phyloP scores from a whole-genome alignment of 2,113 vertebrate species.

The Tichodroma muraria region DNA sequence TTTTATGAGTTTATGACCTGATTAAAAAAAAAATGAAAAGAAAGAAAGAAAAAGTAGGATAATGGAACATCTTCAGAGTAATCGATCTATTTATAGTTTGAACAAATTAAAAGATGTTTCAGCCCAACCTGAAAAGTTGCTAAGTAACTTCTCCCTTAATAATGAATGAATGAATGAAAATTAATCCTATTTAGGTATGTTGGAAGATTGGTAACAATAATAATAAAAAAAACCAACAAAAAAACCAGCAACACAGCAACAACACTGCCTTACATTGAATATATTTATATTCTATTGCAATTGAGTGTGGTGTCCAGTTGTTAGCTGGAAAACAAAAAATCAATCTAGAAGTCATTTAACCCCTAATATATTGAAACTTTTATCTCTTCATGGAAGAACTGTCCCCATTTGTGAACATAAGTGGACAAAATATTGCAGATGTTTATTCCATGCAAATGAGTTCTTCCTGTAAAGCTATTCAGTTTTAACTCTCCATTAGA shows the following conservation, averaged over 20 bases:
- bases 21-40: not conserved
- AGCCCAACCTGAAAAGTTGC: not conserved
- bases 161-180: not conserved
- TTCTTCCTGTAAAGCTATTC: not conserved
- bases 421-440: not conserved
- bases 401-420: not conserved
- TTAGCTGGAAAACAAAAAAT: not conserved
- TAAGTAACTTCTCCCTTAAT: not conserved
- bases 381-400: not conserved
- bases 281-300: not conserved
- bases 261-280: not conserved
- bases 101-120: not conserved
- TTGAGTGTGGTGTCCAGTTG: not conserved
- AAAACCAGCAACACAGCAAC: not conserved
- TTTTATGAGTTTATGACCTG: not conserved
- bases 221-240: too few relatives aligned
- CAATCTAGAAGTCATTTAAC: not conserved
- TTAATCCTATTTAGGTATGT: not conserved
- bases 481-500: not conserved
- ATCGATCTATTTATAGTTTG: not conserved
- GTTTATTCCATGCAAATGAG: not conserved
- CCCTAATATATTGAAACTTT: not conserved
- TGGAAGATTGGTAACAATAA: not conserved
- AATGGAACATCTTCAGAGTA: not conserved
- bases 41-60: not conserved